Conservation (phyloP, 2,113 vertebrate species). For the Pluvianellus socialis region DNA sequence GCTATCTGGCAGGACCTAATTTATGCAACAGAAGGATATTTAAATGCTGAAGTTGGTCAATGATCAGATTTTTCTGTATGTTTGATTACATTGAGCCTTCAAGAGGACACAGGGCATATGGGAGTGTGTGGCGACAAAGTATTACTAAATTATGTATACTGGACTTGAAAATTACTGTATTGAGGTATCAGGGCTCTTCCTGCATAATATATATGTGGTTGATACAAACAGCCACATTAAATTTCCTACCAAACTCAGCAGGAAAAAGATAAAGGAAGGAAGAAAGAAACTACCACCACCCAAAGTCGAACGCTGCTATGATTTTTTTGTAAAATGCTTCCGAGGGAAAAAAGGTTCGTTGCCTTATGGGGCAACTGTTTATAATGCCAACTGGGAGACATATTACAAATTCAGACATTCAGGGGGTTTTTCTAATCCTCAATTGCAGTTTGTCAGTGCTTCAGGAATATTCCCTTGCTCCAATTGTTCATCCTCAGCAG, state of each 20-base stretch:
- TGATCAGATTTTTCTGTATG: neutral
- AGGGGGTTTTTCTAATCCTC: slow-evolving; percentile 58
- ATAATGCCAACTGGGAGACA: slow-evolving; percentile 1
- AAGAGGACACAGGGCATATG: neutral
- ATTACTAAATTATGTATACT: neutral
- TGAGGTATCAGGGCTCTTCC: neutral
- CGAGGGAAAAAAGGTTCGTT: neutral
- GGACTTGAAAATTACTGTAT: neutral
- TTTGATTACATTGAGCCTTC: neutral
- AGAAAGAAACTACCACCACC: neutral
- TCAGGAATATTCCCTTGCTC: slow-evolving; percentile 54
- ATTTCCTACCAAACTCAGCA: neutral
- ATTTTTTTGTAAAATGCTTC: neutral
- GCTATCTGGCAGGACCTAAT: neutral
- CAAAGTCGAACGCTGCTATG: neutral
- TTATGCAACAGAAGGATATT: neutral
- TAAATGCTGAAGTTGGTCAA: neutral
- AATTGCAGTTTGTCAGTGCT: slow-evolving; percentile 54
- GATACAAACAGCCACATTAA: neutral
- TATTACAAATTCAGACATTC: slow-evolving; percentile 57
- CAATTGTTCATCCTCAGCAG: slow-evolving; percentile 63
- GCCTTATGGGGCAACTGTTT: slow-evolving; percentile 10
- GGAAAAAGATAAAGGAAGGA: neutral
- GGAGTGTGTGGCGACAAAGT: neutral
- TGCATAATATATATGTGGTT: neutral